Conservation (phyloP, 2,113 vertebrate genomes). For the Hypanus sabinus region DNA sequence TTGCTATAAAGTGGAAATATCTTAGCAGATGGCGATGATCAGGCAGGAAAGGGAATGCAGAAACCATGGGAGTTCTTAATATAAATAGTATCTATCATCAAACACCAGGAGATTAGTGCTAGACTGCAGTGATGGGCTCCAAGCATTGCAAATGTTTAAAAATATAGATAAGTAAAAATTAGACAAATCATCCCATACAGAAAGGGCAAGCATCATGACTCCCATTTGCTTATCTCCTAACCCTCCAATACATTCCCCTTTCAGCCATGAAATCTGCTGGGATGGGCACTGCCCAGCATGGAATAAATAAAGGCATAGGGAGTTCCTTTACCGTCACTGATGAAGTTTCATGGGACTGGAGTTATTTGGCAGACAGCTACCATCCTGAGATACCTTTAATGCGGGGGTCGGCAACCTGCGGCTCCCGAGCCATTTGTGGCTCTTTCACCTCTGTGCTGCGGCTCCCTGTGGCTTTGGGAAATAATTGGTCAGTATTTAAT, state of each 20-base stretch:
- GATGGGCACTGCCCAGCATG: not conserved
- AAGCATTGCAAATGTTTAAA: not conserved
- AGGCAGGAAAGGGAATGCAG: not conserved
- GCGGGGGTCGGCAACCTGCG: no score
- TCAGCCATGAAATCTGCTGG: not conserved
- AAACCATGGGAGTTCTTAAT: not conserved
- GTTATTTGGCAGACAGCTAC: not conserved
- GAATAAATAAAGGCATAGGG: not conserved
- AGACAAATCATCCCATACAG: not conserved
- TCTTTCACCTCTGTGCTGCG: no score
- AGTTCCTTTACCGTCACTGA: not conserved
- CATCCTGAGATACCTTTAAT: not conserved
- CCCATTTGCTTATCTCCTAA: not conserved
- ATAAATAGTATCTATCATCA: not conserved
- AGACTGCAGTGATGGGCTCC: not conserved
- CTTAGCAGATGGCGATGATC: not conserved
- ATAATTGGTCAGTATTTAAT: no score
- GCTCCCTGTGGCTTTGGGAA: no score
- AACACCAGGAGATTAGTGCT: not conserved
- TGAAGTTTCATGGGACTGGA: not conserved
- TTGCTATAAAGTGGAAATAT: not conserved
- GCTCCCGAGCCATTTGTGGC: no score
- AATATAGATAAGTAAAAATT: not conserved
- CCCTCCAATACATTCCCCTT: not conserved
- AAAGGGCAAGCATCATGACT: not conserved